Evolutionary conservation across 2,888 invertebrate genomes (phyloP), one percentile per base, ranked within the genome.

Genomic region (Gastracanthus pulcherrimus): DNA sequence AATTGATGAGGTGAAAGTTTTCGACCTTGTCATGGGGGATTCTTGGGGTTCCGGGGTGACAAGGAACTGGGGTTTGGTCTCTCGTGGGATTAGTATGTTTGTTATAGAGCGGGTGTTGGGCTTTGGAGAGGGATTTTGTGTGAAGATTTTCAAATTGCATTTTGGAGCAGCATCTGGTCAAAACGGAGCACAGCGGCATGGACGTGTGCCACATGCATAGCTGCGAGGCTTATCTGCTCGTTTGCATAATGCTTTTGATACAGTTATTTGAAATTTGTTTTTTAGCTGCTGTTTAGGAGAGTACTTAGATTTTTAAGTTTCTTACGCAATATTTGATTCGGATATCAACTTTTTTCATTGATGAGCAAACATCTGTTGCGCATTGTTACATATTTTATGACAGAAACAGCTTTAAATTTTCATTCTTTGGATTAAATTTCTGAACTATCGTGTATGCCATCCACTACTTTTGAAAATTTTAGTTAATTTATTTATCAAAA

Each of bases 191-290:
- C 9, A 19, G 4, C 16, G 19, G 19, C 19, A 3, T 3, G 3
- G 4, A 60, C 34, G 31, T 38, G 34, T 76, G 76, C 67, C 76
- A 76, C 76, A 76, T 76, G 69, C 34, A 11, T 45, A 4, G 26
- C 31, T 58, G 1, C 9, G 3, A 19, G 45, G 29, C 74, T 62
- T 62, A 62, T 62, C 58, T 31, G 11, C 1, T 34, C 31, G 55
- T 41, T 67, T 58, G 34, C 3, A 26, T 13, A 41, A 16, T 45
- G 41, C 36, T 51, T 36, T 51, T 29, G 3, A 5, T 29, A n/a
- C n/a, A 13, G 41, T 7, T 19, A 16, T 16, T 45, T 13, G 9
- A 55, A 34, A 36, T 3, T 19, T 16, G 16, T 55, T 26, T 26
- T 38, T 72, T 62, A 1, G n/a, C 60, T 13, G 13, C 11, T 31